Conservation (phyloP, 2,888 invertebrate genomes). For the Trichacis sp. region DNA sequence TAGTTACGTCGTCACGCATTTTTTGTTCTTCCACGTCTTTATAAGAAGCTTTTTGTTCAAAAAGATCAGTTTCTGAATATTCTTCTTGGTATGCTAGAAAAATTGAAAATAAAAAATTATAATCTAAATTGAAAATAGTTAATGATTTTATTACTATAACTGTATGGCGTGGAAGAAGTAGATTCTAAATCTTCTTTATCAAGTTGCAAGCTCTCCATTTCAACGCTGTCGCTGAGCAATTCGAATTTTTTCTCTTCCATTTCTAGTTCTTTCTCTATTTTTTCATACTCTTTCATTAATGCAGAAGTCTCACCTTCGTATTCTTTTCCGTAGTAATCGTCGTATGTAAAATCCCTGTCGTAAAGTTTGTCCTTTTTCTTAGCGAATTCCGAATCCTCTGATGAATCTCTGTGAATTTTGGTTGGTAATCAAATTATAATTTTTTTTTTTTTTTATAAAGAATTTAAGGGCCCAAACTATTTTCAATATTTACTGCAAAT, state of each 20-base stretch:
- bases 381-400: slow-evolving; percentile 51
- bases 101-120: neutral
- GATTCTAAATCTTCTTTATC: slow-evolving; percentile 28
- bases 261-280: slow-evolving; percentile 13
- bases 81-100: slow-evolving; percentile 59
- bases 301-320: neutral
- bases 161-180: slow-evolving; percentile 47
- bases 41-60: slow-evolving; percentile 37
- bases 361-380: neutral
- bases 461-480: no score
- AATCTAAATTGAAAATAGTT: neutral
- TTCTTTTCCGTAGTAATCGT: slow-evolving; percentile 10
- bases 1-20: slow-evolving; percentile 61
- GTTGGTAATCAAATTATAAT: no score
- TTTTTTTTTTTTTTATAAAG: neutral
- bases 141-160: slow-evolving; percentile 47
- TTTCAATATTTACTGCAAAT: no score
- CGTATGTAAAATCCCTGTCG: neutral
- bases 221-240: slow-evolving; percentile 12
- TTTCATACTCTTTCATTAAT: slow-evolving; percentile 1
- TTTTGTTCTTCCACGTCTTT: slow-evolving; percentile 61
- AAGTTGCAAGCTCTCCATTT: slow-evolving; percentile 7
- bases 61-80: slow-evolving; percentile 36
- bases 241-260: slow-evolving; percentile 17
- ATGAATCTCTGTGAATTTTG: slow-evolving; percentile 58